Conservation (phyloP, 1,140 invertebrate genomes). For the Ruditapes philippinarum region DNA sequence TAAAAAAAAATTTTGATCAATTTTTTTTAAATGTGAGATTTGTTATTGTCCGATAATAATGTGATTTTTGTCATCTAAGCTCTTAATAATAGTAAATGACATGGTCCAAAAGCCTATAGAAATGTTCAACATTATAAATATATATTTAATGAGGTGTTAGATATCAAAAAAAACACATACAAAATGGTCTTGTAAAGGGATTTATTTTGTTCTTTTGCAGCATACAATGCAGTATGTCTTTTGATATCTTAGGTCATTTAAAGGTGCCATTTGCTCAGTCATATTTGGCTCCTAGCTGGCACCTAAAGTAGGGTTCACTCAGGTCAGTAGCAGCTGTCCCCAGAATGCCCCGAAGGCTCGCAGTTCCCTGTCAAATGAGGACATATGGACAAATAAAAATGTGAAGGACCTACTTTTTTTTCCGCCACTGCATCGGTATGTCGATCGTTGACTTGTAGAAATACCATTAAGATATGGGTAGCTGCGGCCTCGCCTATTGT, state of each 20-base stretch:
- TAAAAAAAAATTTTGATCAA: too few species aligned
- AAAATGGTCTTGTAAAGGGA: too few species aligned
- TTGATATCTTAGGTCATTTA: neutral
- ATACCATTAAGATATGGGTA: constrained; percentile 19
- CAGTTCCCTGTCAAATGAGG: constrained; percentile 34
- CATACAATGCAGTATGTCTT: neutral
- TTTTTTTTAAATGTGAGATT: too few species aligned
- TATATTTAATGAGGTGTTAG: too few species aligned
- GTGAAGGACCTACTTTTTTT: neutral
- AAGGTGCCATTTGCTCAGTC: neutral
- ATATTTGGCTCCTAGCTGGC: neutral
- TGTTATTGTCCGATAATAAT: too few species aligned
- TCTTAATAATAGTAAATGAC: too few species aligned
- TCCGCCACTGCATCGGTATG: neutral
- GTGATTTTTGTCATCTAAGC: too few species aligned
- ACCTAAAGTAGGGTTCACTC: constrained; percentile 36
- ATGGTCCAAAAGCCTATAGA: too few species aligned
- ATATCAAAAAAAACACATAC: too few species aligned
- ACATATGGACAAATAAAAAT: constrained; percentile 51
- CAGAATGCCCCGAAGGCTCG: constrained; percentile 40
- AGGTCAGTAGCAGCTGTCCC: constrained; percentile 52
- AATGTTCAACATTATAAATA: too few species aligned
- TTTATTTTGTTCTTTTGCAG: too few species aligned
- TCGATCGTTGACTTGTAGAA: neutral
- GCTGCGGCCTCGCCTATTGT: neutral